phyloP scores from a whole-genome alignment of 92 coral and sea anemone species.

The Heliopora coerulea region DNA sequence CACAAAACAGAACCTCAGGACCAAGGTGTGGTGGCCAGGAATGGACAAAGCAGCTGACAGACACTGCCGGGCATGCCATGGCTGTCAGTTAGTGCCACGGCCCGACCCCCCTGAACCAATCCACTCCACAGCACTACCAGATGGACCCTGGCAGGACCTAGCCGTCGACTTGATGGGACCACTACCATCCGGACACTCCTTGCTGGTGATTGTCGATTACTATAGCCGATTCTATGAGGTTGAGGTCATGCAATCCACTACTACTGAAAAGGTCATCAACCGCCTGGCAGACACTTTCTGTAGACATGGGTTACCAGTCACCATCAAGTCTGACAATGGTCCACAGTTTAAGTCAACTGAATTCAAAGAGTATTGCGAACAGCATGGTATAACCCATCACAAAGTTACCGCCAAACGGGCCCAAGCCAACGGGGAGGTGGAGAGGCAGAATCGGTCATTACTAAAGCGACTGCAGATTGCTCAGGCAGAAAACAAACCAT shows the following conservation, averaged over 20 bases:
- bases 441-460: constrained; percentile 50
- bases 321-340: constrained; percentile 54
- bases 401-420: constrained; percentile 55
- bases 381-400: constrained; percentile 48
- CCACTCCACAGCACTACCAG: constrained; percentile 46
- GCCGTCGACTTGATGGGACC: constrained; percentile 55
- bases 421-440: constrained; percentile 57
- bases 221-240: constrained; percentile 17
- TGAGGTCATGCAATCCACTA: constrained; percentile 46
- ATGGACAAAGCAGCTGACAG: constrained; percentile 52
- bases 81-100: constrained; percentile 46
- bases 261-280: constrained; percentile 40
- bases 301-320: constrained; percentile 45
- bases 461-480: constrained; percentile 55
- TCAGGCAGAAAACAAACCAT: constrained; percentile 50
- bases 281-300: constrained; percentile 41
- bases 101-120: constrained; percentile 60
- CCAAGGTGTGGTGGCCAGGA: constrained; percentile 71
- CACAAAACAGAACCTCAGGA: constrained; percentile 52
- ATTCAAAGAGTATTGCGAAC: constrained; percentile 43
- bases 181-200: constrained; percentile 58
- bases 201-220: background rate
- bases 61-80: constrained; percentile 47
- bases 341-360: constrained; percentile 52
- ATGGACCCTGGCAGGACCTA: constrained; percentile 59